Conservation (phyloP, 2,888 invertebrate genomes). For the Cybosia mesomella region DNA sequence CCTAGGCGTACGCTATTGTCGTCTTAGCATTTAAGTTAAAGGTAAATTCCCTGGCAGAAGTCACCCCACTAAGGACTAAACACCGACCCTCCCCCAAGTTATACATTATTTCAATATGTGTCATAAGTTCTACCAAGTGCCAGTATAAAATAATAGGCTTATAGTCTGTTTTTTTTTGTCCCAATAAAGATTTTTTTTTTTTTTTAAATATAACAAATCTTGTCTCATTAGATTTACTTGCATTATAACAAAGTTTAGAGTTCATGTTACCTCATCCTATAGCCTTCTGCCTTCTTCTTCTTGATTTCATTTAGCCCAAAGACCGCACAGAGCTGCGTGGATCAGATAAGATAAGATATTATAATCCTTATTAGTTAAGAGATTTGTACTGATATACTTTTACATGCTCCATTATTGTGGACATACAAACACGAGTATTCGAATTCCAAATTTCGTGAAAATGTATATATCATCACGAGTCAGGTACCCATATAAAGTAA, state of each 20-base stretch:
- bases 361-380: slow-evolving; percentile 1
- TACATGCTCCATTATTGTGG: background rate
- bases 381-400: background rate
- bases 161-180: too few species aligned
- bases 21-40: too few species aligned
- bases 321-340: background rate
- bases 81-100: too few species aligned
- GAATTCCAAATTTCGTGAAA: too few species aligned
- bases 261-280: background rate
- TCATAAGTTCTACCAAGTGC: too few species aligned
- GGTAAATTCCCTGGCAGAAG: too few species aligned
- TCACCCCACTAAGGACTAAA: too few species aligned
- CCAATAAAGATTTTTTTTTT: background rate
- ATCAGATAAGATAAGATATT: background rate
- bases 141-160: too few species aligned
- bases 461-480: background rate
- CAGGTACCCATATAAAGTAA: background rate
- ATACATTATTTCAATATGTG: too few species aligned
- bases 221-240: background rate
- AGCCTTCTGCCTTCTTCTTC: too few species aligned
- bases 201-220: too few species aligned
- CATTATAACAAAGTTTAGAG: background rate
- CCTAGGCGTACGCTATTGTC: too few species aligned
- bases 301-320: background rate
- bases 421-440: background rate